These are phyloP conservation scores for Sphaeridia pumilis DNA, from an alignment of 2,888 invertebrate genomes.

Conservation along the genomic window DNA sequence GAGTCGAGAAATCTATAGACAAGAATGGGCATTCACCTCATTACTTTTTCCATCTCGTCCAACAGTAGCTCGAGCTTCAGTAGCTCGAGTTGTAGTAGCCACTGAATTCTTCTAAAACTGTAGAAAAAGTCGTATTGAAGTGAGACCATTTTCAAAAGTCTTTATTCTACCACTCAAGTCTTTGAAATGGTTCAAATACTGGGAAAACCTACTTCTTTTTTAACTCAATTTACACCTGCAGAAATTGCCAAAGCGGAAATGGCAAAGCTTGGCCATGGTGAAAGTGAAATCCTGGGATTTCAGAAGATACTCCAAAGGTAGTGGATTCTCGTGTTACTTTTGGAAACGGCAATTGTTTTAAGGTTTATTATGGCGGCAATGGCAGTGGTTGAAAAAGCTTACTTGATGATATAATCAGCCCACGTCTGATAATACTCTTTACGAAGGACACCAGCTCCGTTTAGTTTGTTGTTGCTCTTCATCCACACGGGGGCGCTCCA, in stretches of 20 bases:
- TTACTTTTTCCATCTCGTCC: slow-evolving; percentile 8
- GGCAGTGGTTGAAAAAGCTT: neutral
- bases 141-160: too few relatives aligned
- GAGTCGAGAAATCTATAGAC: slow-evolving; percentile 57
- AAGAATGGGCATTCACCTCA: slow-evolving; percentile 5
- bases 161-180: too few relatives aligned
- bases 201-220: too few relatives aligned
- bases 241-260: neutral
- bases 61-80: too few relatives aligned
- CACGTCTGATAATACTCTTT: slow-evolving; percentile 43
- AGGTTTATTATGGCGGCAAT: too few relatives aligned
- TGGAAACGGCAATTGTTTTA: too few relatives aligned
- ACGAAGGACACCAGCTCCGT: slow-evolving; percentile 39
- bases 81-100: neutral
- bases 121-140: too few relatives aligned
- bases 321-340: neutral
- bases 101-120: neutral
- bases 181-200: too few relatives aligned
- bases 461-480: slow-evolving; percentile 44
- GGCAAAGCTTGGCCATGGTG: neutral
- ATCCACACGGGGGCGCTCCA: slow-evolving; percentile 49
- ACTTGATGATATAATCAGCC: slow-evolving; percentile 43
- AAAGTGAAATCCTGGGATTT: neutral
- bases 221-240: neutral
- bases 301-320: neutral